Percentiles rank a stretch among this genome's conserved stretches.
These are phyloP conservation scores for Glaucomys volans DNA, from an alignment of 2,113 vertebrate genomes.

Conservation along the genomic window DNA sequence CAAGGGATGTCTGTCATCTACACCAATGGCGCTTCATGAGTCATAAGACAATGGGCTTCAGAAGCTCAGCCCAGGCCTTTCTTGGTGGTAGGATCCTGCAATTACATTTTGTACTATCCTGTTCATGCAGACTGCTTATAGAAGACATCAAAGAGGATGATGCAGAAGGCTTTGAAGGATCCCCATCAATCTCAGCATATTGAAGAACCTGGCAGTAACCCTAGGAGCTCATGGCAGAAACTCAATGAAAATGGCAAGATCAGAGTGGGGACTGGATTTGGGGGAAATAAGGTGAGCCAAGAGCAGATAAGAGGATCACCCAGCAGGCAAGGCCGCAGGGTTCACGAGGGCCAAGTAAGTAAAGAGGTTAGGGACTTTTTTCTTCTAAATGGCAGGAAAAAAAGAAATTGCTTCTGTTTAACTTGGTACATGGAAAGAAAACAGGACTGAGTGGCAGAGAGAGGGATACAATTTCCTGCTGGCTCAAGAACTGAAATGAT, in stretches of 20 bases:
- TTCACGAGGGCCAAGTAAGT: too few species aligned
- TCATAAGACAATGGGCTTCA: fast-evolving
- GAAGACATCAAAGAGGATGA: background rate
- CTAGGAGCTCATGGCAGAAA: too few species aligned
- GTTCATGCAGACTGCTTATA: fast-evolving
- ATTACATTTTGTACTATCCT: fast-evolving
- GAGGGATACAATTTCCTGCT: background rate
- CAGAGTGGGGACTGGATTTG: background rate
- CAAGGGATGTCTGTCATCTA: background rate
- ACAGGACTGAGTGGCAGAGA: background rate
- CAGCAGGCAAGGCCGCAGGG: fast-evolving
- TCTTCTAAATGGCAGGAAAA: background rate
- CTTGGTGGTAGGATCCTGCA: fast-evolving
- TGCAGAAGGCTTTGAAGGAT: fast-evolving
- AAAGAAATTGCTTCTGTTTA: background rate
- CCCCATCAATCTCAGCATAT: background rate
- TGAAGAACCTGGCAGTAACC: background rate
- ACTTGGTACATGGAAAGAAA: background rate
- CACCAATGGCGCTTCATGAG: background rate
- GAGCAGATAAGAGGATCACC: background rate
- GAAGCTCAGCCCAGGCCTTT: background rate
- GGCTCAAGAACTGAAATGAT: background rate
- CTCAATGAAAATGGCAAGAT: background rate
- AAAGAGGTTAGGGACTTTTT: background rate
- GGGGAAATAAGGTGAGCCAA: too few species aligned